Conservation (phyloP, 2,797 vertebrate genomes). For the Steatocranus sp. region DNA sequence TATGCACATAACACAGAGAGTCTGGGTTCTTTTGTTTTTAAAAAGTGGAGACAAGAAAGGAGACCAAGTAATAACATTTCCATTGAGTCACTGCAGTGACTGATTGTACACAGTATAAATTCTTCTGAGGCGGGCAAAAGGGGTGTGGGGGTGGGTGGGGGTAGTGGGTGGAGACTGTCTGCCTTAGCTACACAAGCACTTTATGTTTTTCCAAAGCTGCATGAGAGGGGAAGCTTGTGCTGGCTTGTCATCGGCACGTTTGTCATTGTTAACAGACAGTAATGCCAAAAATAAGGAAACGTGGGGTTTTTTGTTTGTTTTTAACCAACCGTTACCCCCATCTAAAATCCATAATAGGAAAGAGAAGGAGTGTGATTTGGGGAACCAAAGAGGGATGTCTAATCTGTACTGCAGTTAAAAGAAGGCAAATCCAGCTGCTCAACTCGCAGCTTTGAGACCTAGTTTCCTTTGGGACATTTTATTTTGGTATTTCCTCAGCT, state of each 20-base stretch:
- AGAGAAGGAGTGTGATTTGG: background rate
- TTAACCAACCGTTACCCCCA: background rate
- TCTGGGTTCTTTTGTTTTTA: background rate
- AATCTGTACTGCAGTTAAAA: background rate
- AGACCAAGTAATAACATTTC: background rate
- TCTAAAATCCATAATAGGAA: background rate
- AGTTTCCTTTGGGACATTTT: background rate
- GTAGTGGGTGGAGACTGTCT: background rate
- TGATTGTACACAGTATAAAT: background rate
- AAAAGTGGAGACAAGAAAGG: background rate
- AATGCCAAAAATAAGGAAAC: background rate
- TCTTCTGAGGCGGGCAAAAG: background rate
- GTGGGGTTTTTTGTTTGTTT: rapidly evolving
- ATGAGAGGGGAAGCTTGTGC: slow-evolving; percentile 26
- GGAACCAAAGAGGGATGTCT: background rate
- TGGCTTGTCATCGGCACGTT: slow-evolving; percentile 33
- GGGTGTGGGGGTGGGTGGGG: slow-evolving; percentile 19
- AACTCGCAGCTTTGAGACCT: background rate
- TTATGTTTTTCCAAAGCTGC: slow-evolving; percentile 39
- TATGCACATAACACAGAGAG: background rate
- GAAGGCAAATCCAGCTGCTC: background rate
- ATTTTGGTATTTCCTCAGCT: background rate
- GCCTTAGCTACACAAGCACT: background rate
- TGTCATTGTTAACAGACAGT: background rate
- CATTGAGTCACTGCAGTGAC: slow-evolving; percentile 19